Evolutionary conservation across 1,140 invertebrate genomes (phyloP).

Genomic region (Brachionus koreanus): DNA sequence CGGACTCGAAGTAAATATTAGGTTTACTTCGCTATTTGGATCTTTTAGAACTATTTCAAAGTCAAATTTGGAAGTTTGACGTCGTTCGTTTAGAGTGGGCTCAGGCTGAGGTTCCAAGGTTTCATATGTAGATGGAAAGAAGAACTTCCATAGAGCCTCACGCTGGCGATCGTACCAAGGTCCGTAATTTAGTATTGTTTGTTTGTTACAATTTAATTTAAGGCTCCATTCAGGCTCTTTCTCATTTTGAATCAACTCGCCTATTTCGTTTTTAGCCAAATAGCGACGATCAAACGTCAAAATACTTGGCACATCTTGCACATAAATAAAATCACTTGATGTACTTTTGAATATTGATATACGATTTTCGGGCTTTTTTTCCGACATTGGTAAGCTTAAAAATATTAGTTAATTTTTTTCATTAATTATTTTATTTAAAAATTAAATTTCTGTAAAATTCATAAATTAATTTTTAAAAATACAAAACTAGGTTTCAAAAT

Average conservation of each 20-base stretch:
- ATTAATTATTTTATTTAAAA: no score
- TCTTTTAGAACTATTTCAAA: constrained; percentile 29
- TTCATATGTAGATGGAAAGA: constrained; percentile 68
- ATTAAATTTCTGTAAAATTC: no score
- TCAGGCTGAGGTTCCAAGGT: constrained; percentile 29
- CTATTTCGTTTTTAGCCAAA: constrained; percentile 24
- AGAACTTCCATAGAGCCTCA: constrained; percentile 90
- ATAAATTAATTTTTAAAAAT: no score
- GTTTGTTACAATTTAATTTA: constrained; percentile 85
- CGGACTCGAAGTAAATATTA: constrained; percentile 16
- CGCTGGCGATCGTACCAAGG: constrained; percentile 93
- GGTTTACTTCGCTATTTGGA: constrained; percentile 22
- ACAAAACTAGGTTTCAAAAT: no score
- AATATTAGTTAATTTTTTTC: not conserved
- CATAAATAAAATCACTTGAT: constrained; percentile 36
- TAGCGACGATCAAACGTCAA: constrained; percentile 14
- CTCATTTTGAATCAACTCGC: constrained; percentile 32
- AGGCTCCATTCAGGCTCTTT: constrained; percentile 37
- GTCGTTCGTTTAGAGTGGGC: constrained; percentile 32
- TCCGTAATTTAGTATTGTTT: constrained; percentile 93
- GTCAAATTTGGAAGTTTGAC: constrained; percentile 43
- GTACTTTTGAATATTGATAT: constrained; percentile 29
- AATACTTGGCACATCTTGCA: constrained; percentile 29
- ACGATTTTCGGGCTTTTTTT: constrained; percentile 27
- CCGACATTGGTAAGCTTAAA: not conserved